phyloP scores from a whole-genome alignment of 2,797 vertebrate genomes.

The Orestias chungarensis region DNA sequence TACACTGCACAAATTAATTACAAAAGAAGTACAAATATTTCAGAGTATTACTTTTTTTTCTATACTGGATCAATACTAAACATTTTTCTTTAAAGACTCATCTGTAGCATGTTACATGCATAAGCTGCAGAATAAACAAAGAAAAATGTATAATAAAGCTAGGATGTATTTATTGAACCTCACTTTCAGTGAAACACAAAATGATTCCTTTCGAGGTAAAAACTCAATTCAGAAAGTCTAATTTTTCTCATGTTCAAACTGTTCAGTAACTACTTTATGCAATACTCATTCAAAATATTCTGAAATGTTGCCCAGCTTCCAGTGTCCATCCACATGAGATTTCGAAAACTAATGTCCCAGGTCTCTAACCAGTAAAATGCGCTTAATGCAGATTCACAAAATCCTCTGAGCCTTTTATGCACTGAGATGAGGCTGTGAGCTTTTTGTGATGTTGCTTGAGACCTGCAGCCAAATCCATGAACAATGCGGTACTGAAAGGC shows the following conservation, averaged over 20 bases:
- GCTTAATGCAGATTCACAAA: background rate
- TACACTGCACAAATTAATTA: background rate
- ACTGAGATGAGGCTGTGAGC: background rate
- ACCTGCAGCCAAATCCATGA: constrained; percentile 5
- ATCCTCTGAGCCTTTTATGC: background rate
- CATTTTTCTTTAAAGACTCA: too few relatives aligned
- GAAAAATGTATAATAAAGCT: too few relatives aligned
- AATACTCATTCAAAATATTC: background rate
- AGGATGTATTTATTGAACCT: too few relatives aligned
- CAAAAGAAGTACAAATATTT: background rate
- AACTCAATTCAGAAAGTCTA: background rate
- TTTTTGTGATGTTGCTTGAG: constrained; percentile 3
- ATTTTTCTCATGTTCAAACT: background rate
- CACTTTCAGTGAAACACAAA: background rate
- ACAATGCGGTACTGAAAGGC: background rate
- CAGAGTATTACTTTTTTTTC: background rate
- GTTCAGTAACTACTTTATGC: background rate
- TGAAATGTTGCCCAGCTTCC: background rate
- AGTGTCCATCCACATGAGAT: background rate
- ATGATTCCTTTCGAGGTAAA: background rate
- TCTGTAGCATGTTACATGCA: too few relatives aligned
- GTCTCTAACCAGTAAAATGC: background rate
- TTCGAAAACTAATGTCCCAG: background rate
- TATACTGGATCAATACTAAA: too few relatives aligned
- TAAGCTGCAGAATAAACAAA: too few relatives aligned